These are phyloP conservation scores for Isichthys henryi DNA, from an alignment of 2,113 vertebrate genomes.

Conservation along the genomic window DNA sequence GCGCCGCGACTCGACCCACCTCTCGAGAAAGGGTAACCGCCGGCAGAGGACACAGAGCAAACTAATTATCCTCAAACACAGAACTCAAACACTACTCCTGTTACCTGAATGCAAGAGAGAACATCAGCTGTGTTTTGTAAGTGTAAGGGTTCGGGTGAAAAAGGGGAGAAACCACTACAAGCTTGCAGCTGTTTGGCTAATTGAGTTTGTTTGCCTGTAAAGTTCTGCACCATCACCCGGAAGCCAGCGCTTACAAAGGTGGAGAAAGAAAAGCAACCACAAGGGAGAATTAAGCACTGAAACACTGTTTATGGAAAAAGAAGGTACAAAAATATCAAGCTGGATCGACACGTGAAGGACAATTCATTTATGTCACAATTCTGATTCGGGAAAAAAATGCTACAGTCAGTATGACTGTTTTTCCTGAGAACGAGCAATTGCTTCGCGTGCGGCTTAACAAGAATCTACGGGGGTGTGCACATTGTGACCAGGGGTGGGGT, in stretches of 20 bases:
- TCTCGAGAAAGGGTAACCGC: neutral
- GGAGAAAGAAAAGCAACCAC: neutral
- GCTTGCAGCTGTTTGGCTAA: neutral
- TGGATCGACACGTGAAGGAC: neutral
- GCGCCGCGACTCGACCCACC: neutral
- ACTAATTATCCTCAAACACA: neutral
- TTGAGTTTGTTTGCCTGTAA: neutral
- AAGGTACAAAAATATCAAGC: neutral
- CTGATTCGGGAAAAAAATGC: neutral
- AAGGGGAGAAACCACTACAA: neutral
- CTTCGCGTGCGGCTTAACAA: neutral
- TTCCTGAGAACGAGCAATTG: slow-evolving; percentile 3
- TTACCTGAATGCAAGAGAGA: neutral
- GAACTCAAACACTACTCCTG: neutral
- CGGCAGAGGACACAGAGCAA: neutral
- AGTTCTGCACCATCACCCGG: neutral
- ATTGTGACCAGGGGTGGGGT: neutral
- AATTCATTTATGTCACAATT: neutral
- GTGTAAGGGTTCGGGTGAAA: neutral
- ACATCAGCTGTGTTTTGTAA: neutral
- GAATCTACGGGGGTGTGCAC: neutral
- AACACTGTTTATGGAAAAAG: slow-evolving; percentile 33
- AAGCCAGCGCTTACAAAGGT: neutral
- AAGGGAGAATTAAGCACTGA: neutral
- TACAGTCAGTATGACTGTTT: neutral